These are phyloP conservation scores for Xiphydria camelus DNA, from an alignment of 2,888 invertebrate genomes.

Conservation along the genomic window DNA sequence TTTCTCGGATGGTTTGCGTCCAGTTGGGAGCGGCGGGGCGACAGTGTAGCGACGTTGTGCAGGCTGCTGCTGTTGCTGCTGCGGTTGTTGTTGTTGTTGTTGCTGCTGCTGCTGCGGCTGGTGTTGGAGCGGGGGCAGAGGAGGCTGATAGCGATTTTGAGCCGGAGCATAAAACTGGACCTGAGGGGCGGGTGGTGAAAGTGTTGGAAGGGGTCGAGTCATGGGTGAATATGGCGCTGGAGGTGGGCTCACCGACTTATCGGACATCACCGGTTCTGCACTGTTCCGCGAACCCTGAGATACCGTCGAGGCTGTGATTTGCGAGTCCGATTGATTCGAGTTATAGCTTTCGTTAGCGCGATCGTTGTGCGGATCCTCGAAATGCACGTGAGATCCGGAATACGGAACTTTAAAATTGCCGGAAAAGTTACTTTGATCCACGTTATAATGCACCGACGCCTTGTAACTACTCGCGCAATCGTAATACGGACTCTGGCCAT, in stretches of 20 bases:
- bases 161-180: constrained; percentile 46
- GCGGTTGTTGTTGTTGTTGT: constrained; percentile 33
- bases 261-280: constrained; percentile 4
- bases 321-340: background rate
- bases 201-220: constrained; percentile 47
- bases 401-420: no score
- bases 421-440: no score
- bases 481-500: no score
- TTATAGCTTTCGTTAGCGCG: background rate
- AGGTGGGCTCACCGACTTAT: constrained; percentile 42
- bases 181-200: constrained; percentile 51
- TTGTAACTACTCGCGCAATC: no score
- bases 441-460: no score
- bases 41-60: constrained; percentile 28
- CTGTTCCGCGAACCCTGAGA: no score
- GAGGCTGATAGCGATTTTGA: constrained; percentile 40
- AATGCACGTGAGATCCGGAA: no score
- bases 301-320: no score
- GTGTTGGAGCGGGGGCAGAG: constrained; percentile 30
- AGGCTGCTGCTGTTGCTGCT: constrained; percentile 11
- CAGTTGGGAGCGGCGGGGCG: constrained; percentile 12
- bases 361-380: no score
- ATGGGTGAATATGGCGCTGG: constrained; percentile 46
- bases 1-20: constrained; percentile 31
- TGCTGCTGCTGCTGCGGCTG: constrained; percentile 32